These are phyloP conservation scores for Tachina fera DNA, from an alignment of 2,888 invertebrate species.

Conservation along the genomic window DNA sequence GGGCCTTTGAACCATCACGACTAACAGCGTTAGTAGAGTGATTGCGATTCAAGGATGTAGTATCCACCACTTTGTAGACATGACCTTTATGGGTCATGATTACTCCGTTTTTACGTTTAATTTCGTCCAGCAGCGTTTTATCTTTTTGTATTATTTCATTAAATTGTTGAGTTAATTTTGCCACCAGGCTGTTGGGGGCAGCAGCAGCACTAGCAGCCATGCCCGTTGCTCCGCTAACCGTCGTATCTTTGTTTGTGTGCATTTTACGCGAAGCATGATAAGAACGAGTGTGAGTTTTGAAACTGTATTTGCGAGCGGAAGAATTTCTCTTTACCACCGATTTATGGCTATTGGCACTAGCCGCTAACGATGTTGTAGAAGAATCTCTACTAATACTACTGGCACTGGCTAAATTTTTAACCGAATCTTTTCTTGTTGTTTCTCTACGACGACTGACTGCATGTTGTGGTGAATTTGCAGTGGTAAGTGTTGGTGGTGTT, in stretches of 20 bases:
- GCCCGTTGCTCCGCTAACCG: constrained; percentile 38
- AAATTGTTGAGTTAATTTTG: constrained; percentile 88
- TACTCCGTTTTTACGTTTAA: constrained; percentile 85
- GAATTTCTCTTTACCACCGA: constrained; percentile 72
- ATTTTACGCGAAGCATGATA: constrained; percentile 78
- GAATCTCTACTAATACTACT: constrained; percentile 64
- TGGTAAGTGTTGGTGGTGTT: constrained; percentile 56
- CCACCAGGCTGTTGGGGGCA: constrained; percentile 84
- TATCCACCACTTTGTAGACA: constrained; percentile 82
- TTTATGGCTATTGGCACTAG: constrained; percentile 60
- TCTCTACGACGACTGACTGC: constrained; percentile 58
- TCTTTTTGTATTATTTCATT: constrained; percentile 85
- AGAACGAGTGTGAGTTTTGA: constrained; percentile 81
- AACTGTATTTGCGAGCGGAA: constrained; percentile 80
- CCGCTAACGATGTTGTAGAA: constrained; percentile 56
- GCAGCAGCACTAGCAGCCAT: constrained; percentile 46
- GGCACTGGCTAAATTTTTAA: constrained; percentile 42
- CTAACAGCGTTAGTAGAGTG: constrained; percentile 32
- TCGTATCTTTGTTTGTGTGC: constrained; percentile 68
- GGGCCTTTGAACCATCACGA: constrained; percentile 55
- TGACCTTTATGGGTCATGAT: constrained; percentile 81
- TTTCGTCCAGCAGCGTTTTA: constrained; percentile 83
- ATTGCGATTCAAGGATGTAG: constrained; percentile 64
- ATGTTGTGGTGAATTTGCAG: constrained; percentile 65
- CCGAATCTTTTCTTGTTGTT: constrained; percentile 58